Evolutionary conservation across 2,113 vertebrate species (phyloP).

Genomic region (Cygnus atratus): DNA sequence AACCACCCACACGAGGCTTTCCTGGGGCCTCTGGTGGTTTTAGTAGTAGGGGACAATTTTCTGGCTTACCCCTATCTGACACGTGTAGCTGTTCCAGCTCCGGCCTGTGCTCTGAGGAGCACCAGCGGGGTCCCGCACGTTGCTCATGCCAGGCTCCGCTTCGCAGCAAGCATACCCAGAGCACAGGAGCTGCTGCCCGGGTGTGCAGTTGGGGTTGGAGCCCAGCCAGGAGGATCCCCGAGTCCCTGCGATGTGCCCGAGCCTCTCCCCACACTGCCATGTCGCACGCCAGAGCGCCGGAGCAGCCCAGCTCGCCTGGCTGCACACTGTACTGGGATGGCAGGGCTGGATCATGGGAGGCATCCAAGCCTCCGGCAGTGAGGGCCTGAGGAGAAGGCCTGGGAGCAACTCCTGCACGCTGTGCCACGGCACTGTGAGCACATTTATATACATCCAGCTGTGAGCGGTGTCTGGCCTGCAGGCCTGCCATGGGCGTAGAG

Average conservation of each 20-base stretch:
- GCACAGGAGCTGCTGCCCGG: background rate
- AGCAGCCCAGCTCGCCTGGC: background rate
- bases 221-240: background rate
- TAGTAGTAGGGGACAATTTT: accelerated
- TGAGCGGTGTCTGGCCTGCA: background rate
- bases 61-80: accelerated
- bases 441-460: accelerated
- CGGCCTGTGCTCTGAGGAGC: background rate
- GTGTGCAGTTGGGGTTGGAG: background rate
- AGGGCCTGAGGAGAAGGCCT: background rate
- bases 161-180: accelerated
- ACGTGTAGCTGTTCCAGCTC: accelerated
- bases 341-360: accelerated
- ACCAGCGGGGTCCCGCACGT: accelerated
- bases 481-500: background rate
- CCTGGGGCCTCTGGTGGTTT: background rate
- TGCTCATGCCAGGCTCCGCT: background rate
- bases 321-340: accelerated
- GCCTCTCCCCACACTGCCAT: accelerated
- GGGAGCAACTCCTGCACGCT: background rate
- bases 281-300: accelerated
- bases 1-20: background rate
- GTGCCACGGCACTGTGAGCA: background rate
- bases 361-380: background rate
- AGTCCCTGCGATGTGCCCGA: accelerated